Evolutionary conservation across 1,140 invertebrate genomes (phyloP).

Genomic region (Argopecten irradians): DNA sequence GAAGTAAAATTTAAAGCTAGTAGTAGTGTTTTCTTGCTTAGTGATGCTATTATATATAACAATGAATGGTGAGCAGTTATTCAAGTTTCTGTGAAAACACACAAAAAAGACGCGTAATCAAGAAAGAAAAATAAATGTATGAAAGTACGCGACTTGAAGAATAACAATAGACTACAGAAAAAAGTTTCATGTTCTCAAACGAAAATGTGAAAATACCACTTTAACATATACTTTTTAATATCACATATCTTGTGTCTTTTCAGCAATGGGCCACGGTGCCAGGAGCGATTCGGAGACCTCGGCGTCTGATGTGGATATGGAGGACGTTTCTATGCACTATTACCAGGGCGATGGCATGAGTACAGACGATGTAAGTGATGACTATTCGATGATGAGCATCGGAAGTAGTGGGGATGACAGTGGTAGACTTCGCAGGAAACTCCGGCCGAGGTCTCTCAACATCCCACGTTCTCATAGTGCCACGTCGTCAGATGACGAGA

Average conservation of each 20-base stretch:
- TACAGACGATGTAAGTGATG: slow-evolving; percentile 63
- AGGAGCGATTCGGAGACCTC: slow-evolving; percentile 63
- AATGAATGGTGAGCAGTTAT: no score
- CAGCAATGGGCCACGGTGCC: slow-evolving; percentile 62
- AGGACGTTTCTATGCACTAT: slow-evolving; percentile 60
- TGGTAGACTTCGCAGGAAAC: slow-evolving; percentile 60
- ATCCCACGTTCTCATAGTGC: slow-evolving; percentile 68
- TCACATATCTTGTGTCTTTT: slow-evolving; percentile 26
- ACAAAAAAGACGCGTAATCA: no score
- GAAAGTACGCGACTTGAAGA: no score
- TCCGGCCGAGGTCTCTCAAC: slow-evolving; percentile 69
- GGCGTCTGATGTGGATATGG: slow-evolving; percentile 60
- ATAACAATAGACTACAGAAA: no score
- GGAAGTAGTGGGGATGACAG: slow-evolving; percentile 62
- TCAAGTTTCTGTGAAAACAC: no score
- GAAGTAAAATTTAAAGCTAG: no score
- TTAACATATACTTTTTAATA: no score
- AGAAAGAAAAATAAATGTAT: no score
- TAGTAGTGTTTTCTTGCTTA: no score
- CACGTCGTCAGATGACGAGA: slow-evolving; percentile 72
- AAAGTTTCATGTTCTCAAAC: no score
- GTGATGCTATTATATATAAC: no score
- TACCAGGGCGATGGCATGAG: slow-evolving; percentile 57
- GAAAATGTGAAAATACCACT: no score
- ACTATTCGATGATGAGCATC: slow-evolving; percentile 64